phyloP scores from a whole-genome alignment of 2,113 vertebrate species.

The Chascanopsetta lugubris region DNA sequence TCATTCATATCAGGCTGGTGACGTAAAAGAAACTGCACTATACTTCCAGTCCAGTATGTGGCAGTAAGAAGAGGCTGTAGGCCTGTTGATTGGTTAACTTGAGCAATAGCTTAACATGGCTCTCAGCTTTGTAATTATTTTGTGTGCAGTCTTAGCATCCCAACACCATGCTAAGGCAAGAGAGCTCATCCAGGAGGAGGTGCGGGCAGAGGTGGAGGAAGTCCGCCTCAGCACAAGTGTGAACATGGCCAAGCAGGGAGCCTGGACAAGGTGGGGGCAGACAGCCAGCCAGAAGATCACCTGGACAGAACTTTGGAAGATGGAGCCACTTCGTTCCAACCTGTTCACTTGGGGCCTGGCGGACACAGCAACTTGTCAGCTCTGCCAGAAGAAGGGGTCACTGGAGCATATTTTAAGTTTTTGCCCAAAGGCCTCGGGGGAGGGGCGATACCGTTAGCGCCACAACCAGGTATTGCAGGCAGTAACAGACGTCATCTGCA shows the following conservation, averaged over 20 bases:
- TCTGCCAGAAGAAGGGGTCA: neutral
- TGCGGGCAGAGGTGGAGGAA: neutral
- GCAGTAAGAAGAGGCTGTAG: no score
- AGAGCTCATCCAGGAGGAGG: neutral
- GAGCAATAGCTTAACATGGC: no score
- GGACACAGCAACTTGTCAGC: neutral
- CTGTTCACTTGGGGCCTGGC: neutral
- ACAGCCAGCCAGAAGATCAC: neutral
- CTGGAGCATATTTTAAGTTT: neutral
- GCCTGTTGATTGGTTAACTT: no score
- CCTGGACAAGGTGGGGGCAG: neutral
- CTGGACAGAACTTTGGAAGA: neutral
- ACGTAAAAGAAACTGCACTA: no score
- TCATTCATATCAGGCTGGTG: no score
- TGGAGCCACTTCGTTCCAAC: neutral
- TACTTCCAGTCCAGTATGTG: no score
- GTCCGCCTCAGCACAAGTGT: neutral
- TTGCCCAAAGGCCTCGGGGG: neutral
- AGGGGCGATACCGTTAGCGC: neutral
- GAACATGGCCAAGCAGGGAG: neutral
- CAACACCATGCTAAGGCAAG: no score
- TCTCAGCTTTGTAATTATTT: no score
- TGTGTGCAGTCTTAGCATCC: no score
- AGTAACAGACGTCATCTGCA: neutral
- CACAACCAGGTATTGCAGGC: neutral